phyloP scores from a whole-genome alignment of 1,140 invertebrate genomes.

The Arctopsyche grandis region DNA sequence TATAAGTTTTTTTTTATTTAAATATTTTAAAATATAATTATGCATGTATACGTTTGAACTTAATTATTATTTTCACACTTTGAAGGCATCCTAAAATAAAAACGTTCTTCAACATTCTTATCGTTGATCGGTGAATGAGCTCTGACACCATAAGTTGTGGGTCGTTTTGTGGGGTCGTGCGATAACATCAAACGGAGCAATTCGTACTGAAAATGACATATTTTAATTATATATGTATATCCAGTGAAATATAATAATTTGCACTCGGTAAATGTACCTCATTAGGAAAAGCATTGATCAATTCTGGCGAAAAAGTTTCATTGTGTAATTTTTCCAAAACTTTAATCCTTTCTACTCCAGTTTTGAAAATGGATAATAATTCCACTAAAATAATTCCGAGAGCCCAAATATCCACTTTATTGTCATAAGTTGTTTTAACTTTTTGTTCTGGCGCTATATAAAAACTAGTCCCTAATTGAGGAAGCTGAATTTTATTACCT shows the following conservation, averaged over 20 bases:
- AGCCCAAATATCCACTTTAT: constrained; percentile 18
- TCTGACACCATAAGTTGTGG: not conserved
- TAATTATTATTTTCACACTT: too few species aligned
- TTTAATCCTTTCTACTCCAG: not conserved
- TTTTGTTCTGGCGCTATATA: constrained; percentile 19
- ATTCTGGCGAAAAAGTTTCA: not conserved
- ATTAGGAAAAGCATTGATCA: not conserved
- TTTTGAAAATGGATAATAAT: not conserved
- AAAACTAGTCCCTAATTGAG: not conserved
- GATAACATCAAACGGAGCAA: not conserved
- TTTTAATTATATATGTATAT: not conserved
- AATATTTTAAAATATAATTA: too few species aligned
- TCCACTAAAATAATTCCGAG: not conserved
- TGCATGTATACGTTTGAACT: too few species aligned
- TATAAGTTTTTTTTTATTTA: too few species aligned
- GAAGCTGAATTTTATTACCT: too few species aligned
- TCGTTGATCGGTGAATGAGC: not conserved
- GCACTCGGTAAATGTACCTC: not conserved
- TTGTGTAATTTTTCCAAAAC: not conserved
- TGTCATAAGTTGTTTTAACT: not conserved
- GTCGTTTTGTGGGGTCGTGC: not conserved
- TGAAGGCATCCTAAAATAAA: too few species aligned
- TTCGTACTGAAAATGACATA: not conserved
- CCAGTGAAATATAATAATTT: not conserved
- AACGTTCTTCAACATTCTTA: not conserved